Evolutionary conservation across 2,113 vertebrate species (phyloP).

Genomic region (Scomber japonicus): DNA sequence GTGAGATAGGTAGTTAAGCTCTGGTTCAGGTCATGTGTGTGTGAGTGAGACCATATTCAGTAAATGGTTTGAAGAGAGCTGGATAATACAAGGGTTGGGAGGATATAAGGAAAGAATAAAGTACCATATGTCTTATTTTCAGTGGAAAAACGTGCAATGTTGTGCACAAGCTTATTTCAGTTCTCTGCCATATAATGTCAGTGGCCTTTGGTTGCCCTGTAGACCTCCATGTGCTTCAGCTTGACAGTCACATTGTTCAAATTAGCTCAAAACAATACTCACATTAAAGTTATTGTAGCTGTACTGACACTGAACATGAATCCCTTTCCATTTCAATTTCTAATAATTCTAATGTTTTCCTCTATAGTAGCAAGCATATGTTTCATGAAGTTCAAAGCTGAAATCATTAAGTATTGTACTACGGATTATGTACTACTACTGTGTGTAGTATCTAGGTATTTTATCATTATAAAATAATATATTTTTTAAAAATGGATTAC

Average conservation of each 20-base stretch:
- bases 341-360: background rate
- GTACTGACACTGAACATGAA: background rate
- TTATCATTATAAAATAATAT: no score
- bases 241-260: slow-evolving; percentile 27
- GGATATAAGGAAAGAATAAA: slow-evolving; percentile 1
- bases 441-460: no score
- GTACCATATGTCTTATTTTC: slow-evolving; percentile 12
- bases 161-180: slow-evolving; percentile 29
- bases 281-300: slow-evolving; percentile 15
- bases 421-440: no score
- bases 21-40: slow-evolving; percentile 24
- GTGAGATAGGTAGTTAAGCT: slow-evolving; percentile 24
- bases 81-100: background rate
- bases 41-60: background rate
- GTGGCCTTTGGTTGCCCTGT: slow-evolving; percentile 24
- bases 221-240: slow-evolving; percentile 38
- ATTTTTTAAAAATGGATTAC: background rate
- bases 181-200: slow-evolving; percentile 34
- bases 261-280: slow-evolving; percentile 33
- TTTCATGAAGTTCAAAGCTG: background rate
- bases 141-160: slow-evolving; percentile 7
- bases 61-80: background rate
- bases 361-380: background rate
- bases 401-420: no score
- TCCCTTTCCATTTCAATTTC: slow-evolving; percentile 28